phyloP scores from a whole-genome alignment of 30 jellyfish, hydroid and myxozoan species.

The Phacellophora camtschatica region DNA sequence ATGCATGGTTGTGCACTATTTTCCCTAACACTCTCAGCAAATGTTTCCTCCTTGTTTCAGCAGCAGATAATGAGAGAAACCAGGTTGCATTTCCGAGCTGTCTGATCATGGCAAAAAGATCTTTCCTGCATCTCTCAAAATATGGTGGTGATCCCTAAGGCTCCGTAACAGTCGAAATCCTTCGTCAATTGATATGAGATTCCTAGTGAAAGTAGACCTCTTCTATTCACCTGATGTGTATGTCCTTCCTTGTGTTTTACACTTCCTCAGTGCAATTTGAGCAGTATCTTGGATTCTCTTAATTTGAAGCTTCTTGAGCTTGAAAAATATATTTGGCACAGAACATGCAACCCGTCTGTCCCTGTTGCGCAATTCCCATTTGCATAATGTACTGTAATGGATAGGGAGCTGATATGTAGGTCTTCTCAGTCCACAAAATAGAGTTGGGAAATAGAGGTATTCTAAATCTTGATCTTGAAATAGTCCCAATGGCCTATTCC shows the following conservation, averaged over 20 bases:
- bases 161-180: conserved; percentile 15
- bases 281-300: conserved; percentile 32
- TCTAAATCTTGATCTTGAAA: conserved; percentile 17
- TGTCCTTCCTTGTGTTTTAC: not conserved
- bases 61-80: not conserved
- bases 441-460: conserved; percentile 22
- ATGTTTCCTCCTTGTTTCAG: conserved; percentile 15
- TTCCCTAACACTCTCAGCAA: not conserved
- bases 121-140: conserved; percentile 28
- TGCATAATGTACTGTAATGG: conserved; percentile 12
- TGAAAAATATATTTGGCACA: conserved; percentile 14
- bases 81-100: conserved; percentile 27
- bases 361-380: conserved; percentile 31
- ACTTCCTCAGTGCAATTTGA: conserved; percentile 10
- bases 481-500: conserved; percentile 35
- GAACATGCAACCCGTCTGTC: conserved; percentile 35
- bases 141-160: conserved; percentile 39
- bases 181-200: conserved; percentile 8
- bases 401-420: not conserved
- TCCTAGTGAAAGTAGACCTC: not conserved
- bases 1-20: not conserved
- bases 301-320: conserved; percentile 16
- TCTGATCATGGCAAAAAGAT: conserved; percentile 39
- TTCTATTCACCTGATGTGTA: conserved; percentile 11
- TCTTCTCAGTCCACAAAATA: conserved; percentile 22